phyloP scores from a whole-genome alignment of 2,888 invertebrate genomes.

The Scelioninae gen. 1 region DNA sequence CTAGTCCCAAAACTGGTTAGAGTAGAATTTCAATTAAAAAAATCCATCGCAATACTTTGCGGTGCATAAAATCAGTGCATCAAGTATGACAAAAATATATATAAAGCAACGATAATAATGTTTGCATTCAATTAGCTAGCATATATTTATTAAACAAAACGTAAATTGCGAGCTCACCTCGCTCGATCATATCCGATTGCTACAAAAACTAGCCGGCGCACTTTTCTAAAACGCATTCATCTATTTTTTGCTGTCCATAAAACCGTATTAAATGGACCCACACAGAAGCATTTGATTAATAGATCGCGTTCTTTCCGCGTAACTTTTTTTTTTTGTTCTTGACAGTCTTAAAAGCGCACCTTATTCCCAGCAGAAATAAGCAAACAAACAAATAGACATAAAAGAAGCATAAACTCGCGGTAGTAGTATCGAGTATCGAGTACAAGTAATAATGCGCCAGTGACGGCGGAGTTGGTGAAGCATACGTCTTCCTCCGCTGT shows the following conservation, averaged over 20 bases:
- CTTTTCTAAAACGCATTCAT: neutral
- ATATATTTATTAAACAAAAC: no score
- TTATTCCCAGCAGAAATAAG: constrained; percentile 3
- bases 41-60: no score
- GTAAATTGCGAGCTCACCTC: constrained; percentile 5
- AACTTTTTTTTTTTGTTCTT: neutral
- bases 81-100: no score
- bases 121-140: no score
- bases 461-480: constrained; percentile 35
- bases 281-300: constrained; percentile 41
- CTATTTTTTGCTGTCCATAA: constrained; percentile 7
- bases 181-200: constrained; percentile 31
- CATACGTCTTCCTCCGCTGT: constrained; percentile 55
- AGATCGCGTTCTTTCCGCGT: constrained; percentile 25
- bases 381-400: constrained; percentile 36
- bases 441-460: constrained; percentile 56
- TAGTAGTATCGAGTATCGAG: constrained; percentile 43
- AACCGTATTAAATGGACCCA: constrained; percentile 26
- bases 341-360: constrained; percentile 14
- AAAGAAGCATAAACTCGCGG: constrained; percentile 37
- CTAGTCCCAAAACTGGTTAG: no score
- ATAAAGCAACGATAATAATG: no score
- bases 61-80: no score
- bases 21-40: no score
- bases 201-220: constrained; percentile 6